A percentile compares a stretch with the other conserved stretches of the same genome.
These are phyloP conservation scores for Mayetiola destructor DNA, from an alignment of 2,888 invertebrate species.

Conservation along the genomic window DNA sequence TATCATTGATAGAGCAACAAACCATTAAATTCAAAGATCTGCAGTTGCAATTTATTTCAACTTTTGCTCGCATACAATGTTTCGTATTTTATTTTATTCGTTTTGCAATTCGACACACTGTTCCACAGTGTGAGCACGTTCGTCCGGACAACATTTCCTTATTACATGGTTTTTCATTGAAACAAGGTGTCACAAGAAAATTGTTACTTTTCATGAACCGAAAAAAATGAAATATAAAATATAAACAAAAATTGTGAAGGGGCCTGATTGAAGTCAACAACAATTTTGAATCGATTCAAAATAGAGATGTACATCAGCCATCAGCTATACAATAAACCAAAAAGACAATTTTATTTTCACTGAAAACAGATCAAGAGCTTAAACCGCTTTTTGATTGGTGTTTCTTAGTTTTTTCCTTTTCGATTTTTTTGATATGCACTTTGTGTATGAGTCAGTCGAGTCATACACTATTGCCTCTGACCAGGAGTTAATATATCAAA, in stretches of 20 bases:
- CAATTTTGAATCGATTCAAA: neutral
- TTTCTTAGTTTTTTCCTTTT: no score
- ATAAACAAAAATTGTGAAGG: neutral
- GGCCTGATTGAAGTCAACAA: neutral
- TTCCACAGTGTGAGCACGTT: neutral
- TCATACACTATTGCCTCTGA: no score
- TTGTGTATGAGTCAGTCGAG: no score
- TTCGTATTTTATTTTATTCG: neutral
- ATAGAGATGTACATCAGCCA: no score
- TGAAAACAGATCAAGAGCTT: constrained; percentile 11
- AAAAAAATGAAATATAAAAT: neutral
- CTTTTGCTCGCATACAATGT: constrained; percentile 4
- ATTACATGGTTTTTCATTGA: neutral
- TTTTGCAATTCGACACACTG: neutral
- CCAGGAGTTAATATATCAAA: no score
- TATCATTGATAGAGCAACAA: neutral
- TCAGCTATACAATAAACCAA: constrained; percentile 6
- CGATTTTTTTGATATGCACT: no score
- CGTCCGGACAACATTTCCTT: neutral
- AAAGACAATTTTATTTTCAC: constrained; percentile 9
- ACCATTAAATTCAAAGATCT: constrained; percentile 1
- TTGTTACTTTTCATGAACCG: neutral
- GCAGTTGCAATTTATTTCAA: constrained; percentile 10
- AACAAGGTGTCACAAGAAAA: neutral
- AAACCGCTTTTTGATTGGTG: no score